Base-by-base conservation (phyloP, 2,113 vertebrate species). In the Brachirus orientalis region DNA sequence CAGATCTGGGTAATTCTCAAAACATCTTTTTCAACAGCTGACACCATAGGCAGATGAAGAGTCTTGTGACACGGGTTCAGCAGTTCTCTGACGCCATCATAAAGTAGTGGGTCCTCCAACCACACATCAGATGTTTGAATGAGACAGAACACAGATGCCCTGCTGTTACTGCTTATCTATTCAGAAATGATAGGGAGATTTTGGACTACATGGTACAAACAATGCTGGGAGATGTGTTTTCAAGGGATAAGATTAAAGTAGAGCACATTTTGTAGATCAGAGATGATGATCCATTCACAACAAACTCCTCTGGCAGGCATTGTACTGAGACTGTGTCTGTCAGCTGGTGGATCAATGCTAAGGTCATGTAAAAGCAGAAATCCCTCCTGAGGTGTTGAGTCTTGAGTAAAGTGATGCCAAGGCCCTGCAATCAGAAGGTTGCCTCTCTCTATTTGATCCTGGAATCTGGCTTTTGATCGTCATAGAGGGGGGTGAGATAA, bases 71-170 rank as follows among this genome's bases (percentile, higher is more conserved):
- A 37, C 8, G 38, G 72, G 65, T 69, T 56, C 68, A 10, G 61
- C 64, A 10, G 53, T 8, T 19, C 59, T 72, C 50, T 51, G 67
- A 63, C 33, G 46, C 44, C 1, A 70, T 75, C 67, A 59, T 37
- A 68, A 73, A 70, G 48, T 78, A 47, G 76, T 45, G 50, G 78
- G 73, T 66, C 75, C 63, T 19, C 50, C 45, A 6, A 28, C 20
- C 20, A 72, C 75, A 68, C 68, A 52, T 75, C 35, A 71, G 61
- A 74, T 62, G 50, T 71, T 28, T 63, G 77, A 84, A 19, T 62
- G 72, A 78, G 61, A 55, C 36, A 45, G 68, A 88, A 77, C 63
- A 68, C 62, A 80, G 64, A 62, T 20, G 68, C 44, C 76, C 83
- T 72, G 73, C 67, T 74, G 73, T 51, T 80, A 40, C 41, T 3